Percentiles rank a stretch among this genome's conserved stretches.
These are phyloP conservation scores for Ciconia nigra DNA, from an alignment of 2,797 vertebrate genomes.

Conservation along the genomic window DNA sequence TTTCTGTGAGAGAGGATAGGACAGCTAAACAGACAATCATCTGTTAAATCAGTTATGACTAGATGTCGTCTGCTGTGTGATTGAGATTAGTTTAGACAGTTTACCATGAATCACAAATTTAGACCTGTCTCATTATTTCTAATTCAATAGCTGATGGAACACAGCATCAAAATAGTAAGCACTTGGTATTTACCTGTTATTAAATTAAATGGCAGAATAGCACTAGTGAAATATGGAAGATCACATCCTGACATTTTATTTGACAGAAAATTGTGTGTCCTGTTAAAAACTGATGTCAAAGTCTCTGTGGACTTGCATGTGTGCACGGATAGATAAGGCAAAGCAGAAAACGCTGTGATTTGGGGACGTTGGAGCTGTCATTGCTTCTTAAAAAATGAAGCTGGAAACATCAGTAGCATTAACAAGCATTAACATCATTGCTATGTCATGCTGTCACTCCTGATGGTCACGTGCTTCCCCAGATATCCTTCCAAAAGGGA, in stretches of 20 bases:
- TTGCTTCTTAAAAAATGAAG: not conserved
- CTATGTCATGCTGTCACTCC: not conserved
- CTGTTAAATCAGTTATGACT: not conserved
- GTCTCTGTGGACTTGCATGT: not conserved
- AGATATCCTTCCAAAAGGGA: not conserved
- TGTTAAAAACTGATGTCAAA: not conserved
- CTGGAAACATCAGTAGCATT: not conserved
- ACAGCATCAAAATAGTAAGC: constrained; percentile 23
- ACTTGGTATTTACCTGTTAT: constrained; percentile 51
- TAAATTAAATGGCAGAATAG: constrained; percentile 24
- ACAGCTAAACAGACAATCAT: not conserved
- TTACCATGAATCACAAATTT: constrained; percentile 13
- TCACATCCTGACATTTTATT: constrained; percentile 27
- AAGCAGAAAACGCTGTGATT: not conserved
- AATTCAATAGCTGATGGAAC: constrained; percentile 7
- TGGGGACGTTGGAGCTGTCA: not conserved
- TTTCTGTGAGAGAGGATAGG: not conserved
- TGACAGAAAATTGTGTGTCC: not conserved
- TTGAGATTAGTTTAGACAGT: not conserved
- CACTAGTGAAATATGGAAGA: constrained; percentile 22
- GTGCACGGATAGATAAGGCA: not conserved
- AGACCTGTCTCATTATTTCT: constrained; percentile 11
- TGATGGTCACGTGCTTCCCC: not conserved
- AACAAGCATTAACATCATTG: not conserved
- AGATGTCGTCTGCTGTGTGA: accelerated